Evolutionary conservation across 2,797 vertebrate species (phyloP).

Genomic region (Xenopus petersii): DNA sequence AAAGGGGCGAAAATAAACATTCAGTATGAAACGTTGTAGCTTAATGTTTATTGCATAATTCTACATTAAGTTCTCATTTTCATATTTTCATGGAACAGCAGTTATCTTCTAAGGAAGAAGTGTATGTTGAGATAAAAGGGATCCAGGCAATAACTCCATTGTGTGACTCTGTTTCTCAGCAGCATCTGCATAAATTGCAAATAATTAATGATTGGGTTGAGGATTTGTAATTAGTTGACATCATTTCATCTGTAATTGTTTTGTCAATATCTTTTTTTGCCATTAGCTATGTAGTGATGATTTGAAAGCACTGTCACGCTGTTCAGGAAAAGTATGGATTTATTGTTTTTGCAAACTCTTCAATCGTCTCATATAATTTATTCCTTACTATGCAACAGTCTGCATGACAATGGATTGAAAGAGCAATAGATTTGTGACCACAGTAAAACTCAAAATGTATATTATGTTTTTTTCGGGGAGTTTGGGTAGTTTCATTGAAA

Average conservation of each 20-base stretch:
- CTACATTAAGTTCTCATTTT: too few relatives aligned
- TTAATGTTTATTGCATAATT: too few relatives aligned
- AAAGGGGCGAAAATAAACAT: too few relatives aligned
- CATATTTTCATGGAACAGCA: too few relatives aligned
- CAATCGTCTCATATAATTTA: conserved; percentile 35
- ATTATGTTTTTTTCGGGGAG: too few relatives aligned
- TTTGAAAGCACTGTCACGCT: conserved; percentile 42
- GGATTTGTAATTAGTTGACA: conserved; percentile 41
- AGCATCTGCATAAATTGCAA: conserved; percentile 34
- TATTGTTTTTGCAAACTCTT: conserved; percentile 40
- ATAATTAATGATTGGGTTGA: conserved; percentile 33
- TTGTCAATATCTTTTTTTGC: conserved; percentile 45
- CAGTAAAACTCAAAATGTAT: neutral
- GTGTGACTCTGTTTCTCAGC: conserved; percentile 25
- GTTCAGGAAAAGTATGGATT: conserved; percentile 44
- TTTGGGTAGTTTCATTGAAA: too few relatives aligned
- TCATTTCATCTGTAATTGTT: conserved; percentile 42
- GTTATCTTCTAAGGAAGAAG: neutral
- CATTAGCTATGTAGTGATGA: conserved; percentile 43
- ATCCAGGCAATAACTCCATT: conserved; percentile 24
- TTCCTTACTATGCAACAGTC: conserved; percentile 28
- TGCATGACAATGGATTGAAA: conserved; percentile 19
- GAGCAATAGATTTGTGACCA: conserved; percentile 18
- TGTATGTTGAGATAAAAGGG: conserved; percentile 6
- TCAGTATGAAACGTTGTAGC: too few relatives aligned